phyloP scores from a whole-genome alignment of 1,140 invertebrate species.

The Formica selysi region DNA sequence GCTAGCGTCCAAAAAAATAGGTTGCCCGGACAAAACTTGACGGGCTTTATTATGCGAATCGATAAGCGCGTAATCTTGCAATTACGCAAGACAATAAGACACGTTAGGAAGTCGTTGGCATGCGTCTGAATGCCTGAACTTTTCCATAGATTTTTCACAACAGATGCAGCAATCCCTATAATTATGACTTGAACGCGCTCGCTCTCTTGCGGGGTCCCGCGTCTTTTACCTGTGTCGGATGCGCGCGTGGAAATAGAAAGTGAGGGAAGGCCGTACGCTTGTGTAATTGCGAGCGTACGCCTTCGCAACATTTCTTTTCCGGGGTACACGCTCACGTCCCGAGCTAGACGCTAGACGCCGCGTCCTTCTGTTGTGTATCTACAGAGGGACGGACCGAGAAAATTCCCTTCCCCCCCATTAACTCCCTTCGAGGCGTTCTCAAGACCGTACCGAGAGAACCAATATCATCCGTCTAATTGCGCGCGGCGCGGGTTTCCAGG shows the following conservation, averaged over 20 bases:
- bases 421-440: conserved; percentile 41
- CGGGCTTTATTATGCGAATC: conserved; percentile 33
- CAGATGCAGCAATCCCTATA: conserved; percentile 70
- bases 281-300: conserved; percentile 58
- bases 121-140: conserved; percentile 8
- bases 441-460: conserved; percentile 32
- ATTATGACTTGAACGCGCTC: conserved; percentile 63
- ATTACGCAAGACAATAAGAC: conserved; percentile 46
- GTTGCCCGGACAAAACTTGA: neutral
- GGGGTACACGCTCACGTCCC: conserved; percentile 66
- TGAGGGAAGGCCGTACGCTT: conserved; percentile 77
- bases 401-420: conserved; percentile 7
- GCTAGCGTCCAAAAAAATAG: neutral
- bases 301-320: conserved; percentile 76
- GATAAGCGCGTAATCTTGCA: conserved; percentile 17
- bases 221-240: conserved; percentile 73
- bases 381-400: neutral
- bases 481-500: conserved; percentile 46
- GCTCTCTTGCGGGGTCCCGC: neutral
- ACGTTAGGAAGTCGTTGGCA: conserved; percentile 8
- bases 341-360: conserved; percentile 1
- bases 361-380: neutral
- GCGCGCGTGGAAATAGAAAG: conserved; percentile 83
- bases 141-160: conserved; percentile 70
- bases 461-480: conserved; percentile 50